Evolutionary conservation across 2,888 invertebrate species (phyloP), one percentile per base, ranked within the genome.

Genomic region (Calephelis perditalis): DNA sequence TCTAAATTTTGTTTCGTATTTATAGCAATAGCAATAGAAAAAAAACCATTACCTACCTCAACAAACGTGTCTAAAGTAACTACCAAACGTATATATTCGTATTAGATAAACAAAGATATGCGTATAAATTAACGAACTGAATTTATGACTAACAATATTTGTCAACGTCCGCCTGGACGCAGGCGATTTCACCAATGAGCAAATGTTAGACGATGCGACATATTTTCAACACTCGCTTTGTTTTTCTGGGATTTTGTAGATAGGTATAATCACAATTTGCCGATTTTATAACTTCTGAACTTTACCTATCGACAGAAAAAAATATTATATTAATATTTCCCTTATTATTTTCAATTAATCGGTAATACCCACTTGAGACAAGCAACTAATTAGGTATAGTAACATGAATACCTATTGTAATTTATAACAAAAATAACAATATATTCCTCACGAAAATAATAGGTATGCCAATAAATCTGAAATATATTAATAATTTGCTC

Each of bases 201-300:
- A 15, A 55, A 55, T 55, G 40, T 26, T 36, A 55, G 15, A 11
- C 26, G 7, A 11, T 35, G 36, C 36, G 55, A 55, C 36, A 55
- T 36, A 55, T 55, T 55, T 55, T 55, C 26, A 55, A 55, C 36
- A 6, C 26, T 55, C 55, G 55, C 36, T 55, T 36, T 55, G 36
- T 55, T 35, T 35, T 55, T 55, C 36, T 55, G 55, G 9, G 36
- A 35, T 36, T 55, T 55, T 36, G 49, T 7, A 1, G 26, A 36
- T 55, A 55, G 36, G 55, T 55, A 55, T 55, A 55, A 55, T 9
- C 49, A n/a, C 49, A 55, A n/a, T n/a, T n/a, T n/a, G n/a, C n/a
- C n/a, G n/a, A n/a, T n/a, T n/a, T n/a, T 3, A 55, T 55, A 55
- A 15, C 11, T 4, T 55, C 11, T 35, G 36, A 55, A 55, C 7